Evolutionary conservation across 2,888 invertebrate species (phyloP).

Genomic region (Athetis lepigone): DNA sequence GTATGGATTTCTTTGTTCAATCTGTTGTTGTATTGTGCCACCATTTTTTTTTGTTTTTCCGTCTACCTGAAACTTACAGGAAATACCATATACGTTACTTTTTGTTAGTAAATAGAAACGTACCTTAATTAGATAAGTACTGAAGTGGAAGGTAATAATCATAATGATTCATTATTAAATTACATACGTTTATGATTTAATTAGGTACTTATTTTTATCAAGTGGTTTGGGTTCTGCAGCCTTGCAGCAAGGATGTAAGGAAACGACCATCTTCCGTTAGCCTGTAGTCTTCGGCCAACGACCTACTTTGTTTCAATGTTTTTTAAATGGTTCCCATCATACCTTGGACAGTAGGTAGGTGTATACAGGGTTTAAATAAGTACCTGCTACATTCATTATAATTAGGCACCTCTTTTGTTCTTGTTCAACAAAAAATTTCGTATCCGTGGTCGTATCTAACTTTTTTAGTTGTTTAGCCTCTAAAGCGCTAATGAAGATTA

Average conservation of each 20-base stretch:
- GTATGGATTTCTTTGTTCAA: not conserved
- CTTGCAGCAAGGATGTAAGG: constrained; percentile 51
- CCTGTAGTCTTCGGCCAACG: constrained; percentile 10
- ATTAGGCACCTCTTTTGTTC: not conserved
- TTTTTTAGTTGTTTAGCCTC: too few relatives aligned
- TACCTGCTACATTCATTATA: not conserved
- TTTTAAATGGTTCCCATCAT: constrained; percentile 7
- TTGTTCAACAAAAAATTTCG: too few relatives aligned
- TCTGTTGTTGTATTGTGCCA: not conserved
- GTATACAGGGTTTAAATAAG: not conserved
- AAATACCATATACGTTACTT: too few relatives aligned
- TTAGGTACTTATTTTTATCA: constrained; percentile 17
- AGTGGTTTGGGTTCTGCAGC: constrained; percentile 32
- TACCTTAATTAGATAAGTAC: not conserved
- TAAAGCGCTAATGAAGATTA: too few relatives aligned
- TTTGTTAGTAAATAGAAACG: not conserved
- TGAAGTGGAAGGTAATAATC: not conserved
- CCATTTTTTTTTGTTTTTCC: not conserved
- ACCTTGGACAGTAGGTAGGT: not conserved
- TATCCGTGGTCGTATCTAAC: too few relatives aligned
- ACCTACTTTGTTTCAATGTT: constrained; percentile 36
- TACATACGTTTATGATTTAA: constrained; percentile 25
- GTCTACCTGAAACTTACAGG: not conserved
- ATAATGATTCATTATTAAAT: not conserved
- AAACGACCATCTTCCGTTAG: constrained; percentile 49